Conservation (phyloP, 2,113 vertebrate genomes). For the Otolemur garnettii region DNA sequence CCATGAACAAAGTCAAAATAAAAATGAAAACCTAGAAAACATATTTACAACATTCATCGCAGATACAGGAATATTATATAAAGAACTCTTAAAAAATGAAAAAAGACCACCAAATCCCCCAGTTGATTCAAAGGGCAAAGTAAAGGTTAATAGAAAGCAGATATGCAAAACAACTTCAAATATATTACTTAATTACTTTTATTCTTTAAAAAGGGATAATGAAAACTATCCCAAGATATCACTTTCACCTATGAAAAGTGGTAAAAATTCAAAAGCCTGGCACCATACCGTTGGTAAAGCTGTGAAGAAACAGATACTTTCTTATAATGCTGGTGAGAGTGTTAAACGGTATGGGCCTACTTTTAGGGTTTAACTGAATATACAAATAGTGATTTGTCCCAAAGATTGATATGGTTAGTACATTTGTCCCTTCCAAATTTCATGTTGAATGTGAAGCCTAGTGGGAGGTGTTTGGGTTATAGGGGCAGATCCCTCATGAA, state of each 20-base stretch:
- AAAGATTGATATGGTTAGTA: neutral
- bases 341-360: too few relatives aligned
- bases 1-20: neutral
- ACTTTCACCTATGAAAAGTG: neutral
- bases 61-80: neutral
- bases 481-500: too few relatives aligned
- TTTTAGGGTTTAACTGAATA: neutral
- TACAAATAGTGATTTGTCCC: neutral
- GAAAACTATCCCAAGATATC: neutral
- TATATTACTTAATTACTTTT: neutral
- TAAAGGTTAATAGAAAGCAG: neutral
- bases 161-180: neutral
- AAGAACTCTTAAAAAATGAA: neutral
- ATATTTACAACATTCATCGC: neutral
- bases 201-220: neutral
- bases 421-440: too few relatives aligned
- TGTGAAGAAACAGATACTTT: neutral
- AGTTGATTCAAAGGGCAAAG: neutral
- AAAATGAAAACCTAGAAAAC: constrained; percentile 24
- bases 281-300: neutral
- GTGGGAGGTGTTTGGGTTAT: too few relatives aligned
- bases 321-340: neutral
- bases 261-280: neutral
- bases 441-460: too few relatives aligned
- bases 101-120: neutral